Evolutionary conservation across 2,888 invertebrate species (phyloP), one percentile per base, ranked within the genome.

Genomic region (Sarcophaga rosellei): DNA sequence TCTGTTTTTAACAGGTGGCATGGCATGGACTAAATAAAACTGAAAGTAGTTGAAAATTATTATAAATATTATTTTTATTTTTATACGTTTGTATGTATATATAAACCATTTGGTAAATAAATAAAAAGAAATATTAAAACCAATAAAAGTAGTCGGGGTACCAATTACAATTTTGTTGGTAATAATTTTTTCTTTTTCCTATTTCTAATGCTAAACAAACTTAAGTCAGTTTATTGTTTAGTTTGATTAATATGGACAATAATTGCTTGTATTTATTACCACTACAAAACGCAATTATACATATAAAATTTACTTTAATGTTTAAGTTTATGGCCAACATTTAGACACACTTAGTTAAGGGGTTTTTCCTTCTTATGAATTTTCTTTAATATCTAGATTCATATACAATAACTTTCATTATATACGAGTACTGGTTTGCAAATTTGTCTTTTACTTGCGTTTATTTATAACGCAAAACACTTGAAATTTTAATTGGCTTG

Each of bases 21-120:
- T n/a, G 21, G 35, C 35, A 35, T 35, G 8, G 8, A 70, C 61
- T 15, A 81, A 75, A 75, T 66, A 72, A 77, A 83, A 86, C 66
- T 61, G 77, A 83, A 83, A 86, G 86, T 86, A 61, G 23, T 65
- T 74, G 76, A 68, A 75, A 80, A 86, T 75, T 62, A 44, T 72
- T 76, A 53, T 17, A 69, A 15, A 47, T 47, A 47, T 47, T 47
- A 12, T 10, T 47, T 47, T 6, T 47, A 10, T n/a, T n/a, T n/a
- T n/a, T n/a, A n/a, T n/a, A n/a, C n/a, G n/a, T n/a, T n/a, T n/a
- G 1, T 35, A 35, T 35, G 35, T 35, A 35, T 5, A 35, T 5
- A 35, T 35, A 35, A 35, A 6, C 6, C 6, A 35, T 35, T 35
- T 15, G 53, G 12, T 53, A 53, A 53, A 53, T 53, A 12, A 53